These are phyloP conservation scores for Drosophila fulvimacula DNA, from an alignment of 2,888 invertebrate species.

Conservation along the genomic window DNA sequence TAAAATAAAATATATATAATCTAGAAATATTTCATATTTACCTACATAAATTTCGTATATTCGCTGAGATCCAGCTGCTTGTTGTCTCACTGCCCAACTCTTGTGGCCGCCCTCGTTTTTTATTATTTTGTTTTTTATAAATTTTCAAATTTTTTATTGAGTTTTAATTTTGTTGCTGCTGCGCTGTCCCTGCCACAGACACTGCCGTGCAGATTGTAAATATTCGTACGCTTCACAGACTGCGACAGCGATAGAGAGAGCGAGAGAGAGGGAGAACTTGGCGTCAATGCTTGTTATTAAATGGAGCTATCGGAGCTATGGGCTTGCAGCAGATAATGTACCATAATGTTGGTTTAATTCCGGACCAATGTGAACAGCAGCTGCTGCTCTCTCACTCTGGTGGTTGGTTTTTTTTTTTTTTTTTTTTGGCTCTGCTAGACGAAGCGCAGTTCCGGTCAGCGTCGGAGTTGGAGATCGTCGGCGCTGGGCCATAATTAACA, in stretches of 20 bases:
- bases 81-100: conserved; percentile 1
- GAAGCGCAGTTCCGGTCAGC: conserved; percentile 72
- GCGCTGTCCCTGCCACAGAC: background rate
- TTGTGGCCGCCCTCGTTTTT: conserved; percentile 41
- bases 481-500: conserved; percentile 56
- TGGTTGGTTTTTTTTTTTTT: conserved; percentile 27
- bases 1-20: background rate
- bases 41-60: background rate
- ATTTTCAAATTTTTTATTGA: conserved; percentile 23
- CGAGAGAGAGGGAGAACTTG: background rate
- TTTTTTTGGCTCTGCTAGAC: conserved; percentile 44
- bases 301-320: conserved; percentile 52
- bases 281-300: conserved; percentile 27
- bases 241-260: conserved; percentile 18
- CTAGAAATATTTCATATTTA: background rate
- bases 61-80: too few relatives aligned
- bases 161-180: conserved; percentile 38
- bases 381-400: conserved; percentile 17
- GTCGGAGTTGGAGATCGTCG: conserved; percentile 38
- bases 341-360: conserved; percentile 69
- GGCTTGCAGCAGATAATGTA: conserved; percentile 66
- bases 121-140: conserved; percentile 19
- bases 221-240: conserved; percentile 55
- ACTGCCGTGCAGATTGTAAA: conserved; percentile 48
- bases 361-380: conserved; percentile 38